Evolutionary conservation across 2,113 vertebrate species (phyloP).

Genomic region (Speoplatyrhinus poulsoni): DNA sequence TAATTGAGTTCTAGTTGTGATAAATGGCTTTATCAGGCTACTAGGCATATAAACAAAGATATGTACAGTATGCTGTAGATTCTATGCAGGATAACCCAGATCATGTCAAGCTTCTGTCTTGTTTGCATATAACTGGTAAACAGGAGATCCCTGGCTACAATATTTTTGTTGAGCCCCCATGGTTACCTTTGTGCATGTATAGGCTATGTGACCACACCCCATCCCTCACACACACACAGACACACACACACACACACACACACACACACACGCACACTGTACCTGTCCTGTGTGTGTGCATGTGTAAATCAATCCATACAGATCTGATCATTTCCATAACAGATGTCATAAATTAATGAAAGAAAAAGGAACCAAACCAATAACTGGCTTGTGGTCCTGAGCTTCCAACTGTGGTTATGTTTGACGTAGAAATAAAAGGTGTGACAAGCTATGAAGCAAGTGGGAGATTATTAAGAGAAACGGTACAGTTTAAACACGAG

Average conservation of each 20-base stretch:
- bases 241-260: too few species aligned
- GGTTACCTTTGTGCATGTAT: not conserved
- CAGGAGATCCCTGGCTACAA: constrained; percentile 19
- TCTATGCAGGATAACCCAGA: not conserved
- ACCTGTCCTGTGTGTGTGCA: constrained; percentile 1
- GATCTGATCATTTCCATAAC: constrained; percentile 66
- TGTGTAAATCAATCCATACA: not conserved
- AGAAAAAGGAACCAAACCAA: constrained; percentile 66
- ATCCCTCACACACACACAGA: too few species aligned
- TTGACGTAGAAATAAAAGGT: constrained; percentile 7
- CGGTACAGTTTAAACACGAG: too few species aligned
- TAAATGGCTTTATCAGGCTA: not conserved
- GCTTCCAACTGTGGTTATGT: too few species aligned
- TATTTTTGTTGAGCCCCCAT: constrained; percentile 9
- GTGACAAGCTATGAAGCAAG: not conserved
- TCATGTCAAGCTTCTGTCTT: constrained; percentile 8
- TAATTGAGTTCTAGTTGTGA: not conserved
- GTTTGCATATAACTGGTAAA: constrained; percentile 56
- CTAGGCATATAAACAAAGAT: constrained; percentile 37
- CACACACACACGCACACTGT: not conserved
- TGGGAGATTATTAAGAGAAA: not conserved
- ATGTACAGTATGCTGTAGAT: not conserved
- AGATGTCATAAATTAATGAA: constrained; percentile 47
- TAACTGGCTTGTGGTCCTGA: constrained; percentile 30
- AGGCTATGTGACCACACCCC: not conserved